Conservation (phyloP, 2,797 vertebrate species). For the Babyrousa celebensis region DNA sequence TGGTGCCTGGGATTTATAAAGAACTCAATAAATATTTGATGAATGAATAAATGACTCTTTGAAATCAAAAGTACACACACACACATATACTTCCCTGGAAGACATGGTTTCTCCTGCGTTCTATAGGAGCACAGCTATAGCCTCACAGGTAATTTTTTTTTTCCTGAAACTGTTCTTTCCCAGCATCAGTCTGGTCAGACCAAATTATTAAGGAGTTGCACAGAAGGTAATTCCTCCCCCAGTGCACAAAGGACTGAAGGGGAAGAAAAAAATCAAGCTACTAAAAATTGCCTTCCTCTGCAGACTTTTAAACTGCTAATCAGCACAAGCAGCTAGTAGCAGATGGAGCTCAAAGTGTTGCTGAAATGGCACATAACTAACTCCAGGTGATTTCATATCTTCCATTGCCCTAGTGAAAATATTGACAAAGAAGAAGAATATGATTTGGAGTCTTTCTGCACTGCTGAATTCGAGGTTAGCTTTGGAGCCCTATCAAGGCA, state of each 20-base stretch:
- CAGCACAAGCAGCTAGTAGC: constrained; percentile 12
- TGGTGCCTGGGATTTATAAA: neutral
- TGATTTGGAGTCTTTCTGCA: constrained; percentile 2
- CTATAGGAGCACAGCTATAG: neutral
- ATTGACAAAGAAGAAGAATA: constrained; percentile 21
- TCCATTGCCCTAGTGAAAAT: neutral
- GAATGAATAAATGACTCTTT: constrained; percentile 16
- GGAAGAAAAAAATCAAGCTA: neutral
- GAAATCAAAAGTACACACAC: neutral
- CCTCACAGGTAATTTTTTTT: neutral
- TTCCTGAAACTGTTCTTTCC: neutral
- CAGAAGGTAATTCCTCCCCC: constrained; percentile 27
- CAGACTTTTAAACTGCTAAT: constrained; percentile 62
- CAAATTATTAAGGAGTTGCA: constrained; percentile 8
- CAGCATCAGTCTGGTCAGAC: constrained; percentile 26
- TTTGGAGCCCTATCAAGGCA: neutral
- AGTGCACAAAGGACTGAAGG: neutral
- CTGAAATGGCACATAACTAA: constrained; percentile 53
- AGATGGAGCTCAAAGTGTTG: constrained; percentile 37
- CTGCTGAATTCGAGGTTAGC: neutral
- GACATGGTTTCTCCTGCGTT: neutral
- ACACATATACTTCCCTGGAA: neutral
- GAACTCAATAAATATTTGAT: constrained; percentile 54
- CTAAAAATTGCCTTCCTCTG: constrained; percentile 45
- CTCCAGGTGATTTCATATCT: constrained; percentile 66